Conservation (phyloP, 2,113 vertebrate species). For the Salvelinus fontinalis region DNA sequence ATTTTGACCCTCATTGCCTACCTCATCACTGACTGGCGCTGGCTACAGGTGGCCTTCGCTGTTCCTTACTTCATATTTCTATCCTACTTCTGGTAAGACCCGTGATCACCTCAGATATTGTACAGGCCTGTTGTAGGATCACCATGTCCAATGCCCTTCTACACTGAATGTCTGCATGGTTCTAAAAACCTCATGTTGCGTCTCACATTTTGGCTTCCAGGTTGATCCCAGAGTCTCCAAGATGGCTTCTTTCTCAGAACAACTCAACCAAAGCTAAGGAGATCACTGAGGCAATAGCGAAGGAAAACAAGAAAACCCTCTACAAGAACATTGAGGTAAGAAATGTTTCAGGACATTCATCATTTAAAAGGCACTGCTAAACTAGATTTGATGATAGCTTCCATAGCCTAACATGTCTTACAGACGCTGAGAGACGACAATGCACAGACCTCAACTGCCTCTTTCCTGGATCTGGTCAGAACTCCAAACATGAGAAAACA, state of each 20-base stretch:
- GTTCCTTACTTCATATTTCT: constrained; percentile 90
- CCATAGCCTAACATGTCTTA: neutral
- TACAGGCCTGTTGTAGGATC: constrained; percentile 91
- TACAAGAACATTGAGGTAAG: constrained; percentile 22
- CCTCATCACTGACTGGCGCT: constrained; percentile 86
- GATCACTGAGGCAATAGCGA: constrained; percentile 84
- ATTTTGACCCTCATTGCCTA: constrained; percentile 91
- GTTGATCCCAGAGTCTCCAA: constrained; percentile 92
- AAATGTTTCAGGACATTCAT: neutral
- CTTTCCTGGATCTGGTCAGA: constrained; percentile 82
- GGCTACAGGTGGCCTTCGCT: constrained; percentile 87
- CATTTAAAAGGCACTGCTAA: no score
- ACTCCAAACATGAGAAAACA: constrained; percentile 88
- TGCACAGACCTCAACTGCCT: constrained; percentile 67
- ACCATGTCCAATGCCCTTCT: constrained; percentile 56
- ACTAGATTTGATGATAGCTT: no score
- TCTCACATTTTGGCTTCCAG: constrained; percentile 71
- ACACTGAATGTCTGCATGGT: constrained; percentile 63
- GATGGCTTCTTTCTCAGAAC: constrained; percentile 94
- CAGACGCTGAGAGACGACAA: constrained; percentile 76
- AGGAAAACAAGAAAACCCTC: constrained; percentile 81
- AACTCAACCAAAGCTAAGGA: constrained; percentile 77
- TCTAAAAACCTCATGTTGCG: constrained; percentile 51
- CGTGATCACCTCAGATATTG: constrained; percentile 74
- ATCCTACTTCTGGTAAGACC: constrained; percentile 87